Evolutionary conservation across 1,140 invertebrate species (phyloP).

Genomic region (Hyles vespertilio): DNA sequence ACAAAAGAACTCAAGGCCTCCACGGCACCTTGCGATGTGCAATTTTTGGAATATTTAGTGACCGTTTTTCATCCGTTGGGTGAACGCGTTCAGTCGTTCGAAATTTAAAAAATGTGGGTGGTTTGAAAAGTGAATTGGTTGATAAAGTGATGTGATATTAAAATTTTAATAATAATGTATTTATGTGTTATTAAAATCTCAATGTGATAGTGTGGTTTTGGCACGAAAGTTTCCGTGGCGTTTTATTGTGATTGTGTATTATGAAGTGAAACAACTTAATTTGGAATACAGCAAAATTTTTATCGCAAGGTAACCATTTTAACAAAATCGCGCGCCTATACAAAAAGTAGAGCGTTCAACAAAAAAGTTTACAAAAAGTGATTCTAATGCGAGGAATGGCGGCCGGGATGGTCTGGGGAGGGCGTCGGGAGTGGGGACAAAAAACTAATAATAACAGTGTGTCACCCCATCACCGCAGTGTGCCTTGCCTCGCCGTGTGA

Average conservation of each 20-base stretch:
- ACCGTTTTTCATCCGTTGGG: slow-evolving; percentile 34
- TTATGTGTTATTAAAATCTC: too few species aligned
- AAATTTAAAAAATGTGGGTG: slow-evolving; percentile 8
- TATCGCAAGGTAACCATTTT: neutral
- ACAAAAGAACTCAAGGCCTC: slow-evolving; percentile 62
- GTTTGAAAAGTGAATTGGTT: too few species aligned
- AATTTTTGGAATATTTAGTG: slow-evolving; percentile 40
- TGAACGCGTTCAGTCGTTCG: slow-evolving; percentile 24
- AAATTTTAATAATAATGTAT: too few species aligned
- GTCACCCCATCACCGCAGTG: slow-evolving; percentile 61
- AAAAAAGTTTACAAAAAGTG: slow-evolving; percentile 61
- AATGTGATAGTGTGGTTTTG: too few species aligned
- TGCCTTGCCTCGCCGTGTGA: slow-evolving; percentile 55
- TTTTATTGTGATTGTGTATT: too few species aligned
- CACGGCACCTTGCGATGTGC: slow-evolving; percentile 30
- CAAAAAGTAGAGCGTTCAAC: slow-evolving; percentile 4
- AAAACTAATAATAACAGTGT: slow-evolving; percentile 74
- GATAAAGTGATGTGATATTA: too few species aligned
- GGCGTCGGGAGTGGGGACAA: slow-evolving; percentile 53
- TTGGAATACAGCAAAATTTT: too few species aligned
- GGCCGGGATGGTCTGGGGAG: slow-evolving; percentile 37
- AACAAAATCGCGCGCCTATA: neutral
- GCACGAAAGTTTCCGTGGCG: too few species aligned
- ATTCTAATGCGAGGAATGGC: slow-evolving; percentile 57
- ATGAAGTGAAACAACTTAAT: too few species aligned